Percentiles rank a stretch among this genome's conserved stretches.
These are phyloP conservation scores for Iphiclides podalirius DNA, from an alignment of 2,888 invertebrate genomes.

Conservation along the genomic window DNA sequence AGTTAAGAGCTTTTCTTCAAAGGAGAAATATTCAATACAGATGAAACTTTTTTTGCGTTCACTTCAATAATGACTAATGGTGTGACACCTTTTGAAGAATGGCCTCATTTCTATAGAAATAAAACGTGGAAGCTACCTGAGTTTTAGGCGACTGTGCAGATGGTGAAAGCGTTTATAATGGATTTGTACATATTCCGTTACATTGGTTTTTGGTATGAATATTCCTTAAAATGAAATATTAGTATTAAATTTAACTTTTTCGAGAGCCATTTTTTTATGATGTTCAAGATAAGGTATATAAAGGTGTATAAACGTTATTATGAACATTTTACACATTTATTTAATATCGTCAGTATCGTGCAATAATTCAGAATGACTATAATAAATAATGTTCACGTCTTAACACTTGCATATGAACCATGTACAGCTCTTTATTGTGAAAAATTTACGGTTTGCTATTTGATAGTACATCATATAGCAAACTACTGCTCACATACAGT, in stretches of 20 bases:
- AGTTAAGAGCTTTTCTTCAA: too few relatives aligned
- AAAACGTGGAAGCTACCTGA: constrained; percentile 3
- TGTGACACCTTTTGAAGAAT: constrained; percentile 12
- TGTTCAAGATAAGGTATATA: not conserved
- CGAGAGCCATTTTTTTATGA: not conserved
- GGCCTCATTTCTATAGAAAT: constrained; percentile 9
- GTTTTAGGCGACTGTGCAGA: not conserved
- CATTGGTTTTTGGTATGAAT: not conserved
- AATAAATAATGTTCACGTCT: too few relatives aligned
- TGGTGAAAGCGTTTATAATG: constrained; percentile 11
- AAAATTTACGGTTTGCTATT: too few relatives aligned
- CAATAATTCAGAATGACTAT: not conserved
- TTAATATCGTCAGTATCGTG: not conserved
- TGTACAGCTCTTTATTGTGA: too few relatives aligned
- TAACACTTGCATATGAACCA: too few relatives aligned
- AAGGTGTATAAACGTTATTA: not conserved
- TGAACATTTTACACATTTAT: not conserved
- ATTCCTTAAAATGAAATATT: not conserved
- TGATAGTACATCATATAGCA: too few relatives aligned
- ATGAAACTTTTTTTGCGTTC: too few relatives aligned
- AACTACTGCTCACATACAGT: too few relatives aligned
- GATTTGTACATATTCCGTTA: not conserved
- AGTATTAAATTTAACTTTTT: not conserved
- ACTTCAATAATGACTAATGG: too few relatives aligned
- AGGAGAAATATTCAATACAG: too few relatives aligned